A percentile compares a stretch with the other conserved stretches of the same genome.
Evolutionary conservation across 2,797 vertebrate genomes (phyloP).

Genomic region (Cephalopachus bancanus): DNA sequence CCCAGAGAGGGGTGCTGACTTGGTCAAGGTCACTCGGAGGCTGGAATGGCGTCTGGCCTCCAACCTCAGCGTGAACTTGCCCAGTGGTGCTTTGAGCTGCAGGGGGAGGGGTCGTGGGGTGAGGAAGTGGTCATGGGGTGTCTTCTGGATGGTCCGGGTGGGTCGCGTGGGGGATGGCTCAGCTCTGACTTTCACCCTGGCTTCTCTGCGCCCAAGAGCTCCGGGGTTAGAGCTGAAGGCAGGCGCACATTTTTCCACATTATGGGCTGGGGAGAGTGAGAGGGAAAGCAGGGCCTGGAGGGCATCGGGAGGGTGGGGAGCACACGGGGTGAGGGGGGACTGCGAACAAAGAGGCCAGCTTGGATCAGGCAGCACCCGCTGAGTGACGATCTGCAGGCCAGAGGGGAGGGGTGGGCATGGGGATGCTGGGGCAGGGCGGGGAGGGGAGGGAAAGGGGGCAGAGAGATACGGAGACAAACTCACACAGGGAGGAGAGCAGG

Average conservation of each 20-base stretch:
- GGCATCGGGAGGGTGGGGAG: slow-evolving; percentile 21
- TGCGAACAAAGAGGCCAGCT: slow-evolving; percentile 88
- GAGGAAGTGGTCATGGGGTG: not conserved
- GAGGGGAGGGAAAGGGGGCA: slow-evolving; percentile 80
- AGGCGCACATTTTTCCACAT: slow-evolving; percentile 69
- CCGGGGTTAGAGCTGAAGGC: not conserved
- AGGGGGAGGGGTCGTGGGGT: not conserved
- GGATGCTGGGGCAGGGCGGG: slow-evolving; percentile 39
- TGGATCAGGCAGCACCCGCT: slow-evolving; percentile 89
- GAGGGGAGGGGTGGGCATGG: not conserved
- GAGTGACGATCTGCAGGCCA: slow-evolving; percentile 93
- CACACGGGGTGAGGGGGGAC: slow-evolving; percentile 65
- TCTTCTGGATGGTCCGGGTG: not conserved
- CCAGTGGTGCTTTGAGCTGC: not conserved
- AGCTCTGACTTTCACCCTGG: fast-evolving
- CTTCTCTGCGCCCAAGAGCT: not conserved
- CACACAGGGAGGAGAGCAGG: fast-evolving
- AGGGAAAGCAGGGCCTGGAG: slow-evolving; percentile 85
- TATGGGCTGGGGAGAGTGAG: slow-evolving; percentile 69
- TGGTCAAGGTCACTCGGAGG: not conserved
- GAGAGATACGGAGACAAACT: slow-evolving; percentile 79
- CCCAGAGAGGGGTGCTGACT: not conserved
- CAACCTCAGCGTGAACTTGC: not conserved
- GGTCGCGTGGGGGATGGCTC: not conserved
- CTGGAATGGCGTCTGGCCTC: not conserved